A percentile compares a stretch with the other conserved stretches of the same genome.
Evolutionary conservation across 1,140 invertebrate species (phyloP).

Genomic region (Zaprionus taronus): DNA sequence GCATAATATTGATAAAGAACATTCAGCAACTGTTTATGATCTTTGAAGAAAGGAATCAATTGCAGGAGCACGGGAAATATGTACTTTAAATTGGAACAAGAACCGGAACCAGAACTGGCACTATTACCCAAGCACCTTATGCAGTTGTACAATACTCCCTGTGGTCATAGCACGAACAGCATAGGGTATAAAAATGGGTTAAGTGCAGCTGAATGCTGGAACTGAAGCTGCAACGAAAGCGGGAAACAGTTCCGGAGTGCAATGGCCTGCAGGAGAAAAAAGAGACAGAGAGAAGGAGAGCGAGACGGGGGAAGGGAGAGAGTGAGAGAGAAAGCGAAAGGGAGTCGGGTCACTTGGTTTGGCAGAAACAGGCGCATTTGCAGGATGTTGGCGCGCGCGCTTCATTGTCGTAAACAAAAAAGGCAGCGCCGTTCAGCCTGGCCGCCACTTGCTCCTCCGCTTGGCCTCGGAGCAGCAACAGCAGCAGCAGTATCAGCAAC

Average conservation of each 20-base stretch:
- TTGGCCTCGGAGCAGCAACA: neutral
- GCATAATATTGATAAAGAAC: too few species aligned
- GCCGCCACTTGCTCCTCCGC: neutral
- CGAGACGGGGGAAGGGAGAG: neutral
- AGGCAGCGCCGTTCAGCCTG: constrained; percentile 24
- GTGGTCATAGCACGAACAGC: neutral
- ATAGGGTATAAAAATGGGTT: constrained; percentile 66
- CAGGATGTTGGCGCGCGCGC: constrained; percentile 53
- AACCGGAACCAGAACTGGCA: neutral
- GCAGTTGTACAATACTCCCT: neutral
- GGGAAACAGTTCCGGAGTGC: constrained; percentile 4
- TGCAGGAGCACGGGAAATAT: too few species aligned
- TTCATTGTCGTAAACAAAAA: constrained; percentile 75
- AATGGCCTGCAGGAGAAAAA: neutral
- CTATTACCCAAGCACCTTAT: neutral
- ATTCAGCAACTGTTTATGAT: too few species aligned
- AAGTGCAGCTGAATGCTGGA: constrained; percentile 71
- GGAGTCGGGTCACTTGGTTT: constrained; percentile 23
- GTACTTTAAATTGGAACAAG: neutral
- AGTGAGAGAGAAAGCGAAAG: neutral
- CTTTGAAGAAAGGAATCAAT: too few species aligned
- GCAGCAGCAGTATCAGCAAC: neutral
- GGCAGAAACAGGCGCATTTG: constrained; percentile 51
- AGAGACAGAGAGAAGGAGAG: neutral
- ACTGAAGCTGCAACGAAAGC: constrained; percentile 14